Evolutionary conservation across 2,113 vertebrate species (phyloP), one percentile per base, ranked within the genome.

Genomic region (Lophius piscatorius): DNA sequence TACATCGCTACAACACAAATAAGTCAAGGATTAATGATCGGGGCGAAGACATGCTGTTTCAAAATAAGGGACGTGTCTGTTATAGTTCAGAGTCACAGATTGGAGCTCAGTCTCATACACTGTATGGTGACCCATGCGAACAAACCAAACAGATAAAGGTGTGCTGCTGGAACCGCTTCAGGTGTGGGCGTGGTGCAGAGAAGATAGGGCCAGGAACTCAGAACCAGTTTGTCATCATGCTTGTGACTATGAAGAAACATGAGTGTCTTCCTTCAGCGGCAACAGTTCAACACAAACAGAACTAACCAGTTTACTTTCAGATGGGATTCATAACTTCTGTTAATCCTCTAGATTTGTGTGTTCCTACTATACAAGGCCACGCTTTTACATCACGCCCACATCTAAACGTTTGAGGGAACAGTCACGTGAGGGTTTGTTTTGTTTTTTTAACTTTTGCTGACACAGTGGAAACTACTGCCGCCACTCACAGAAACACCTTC

Each of bases 141-240:
- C 35, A 26, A 21, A 67, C 20, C 69, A 13, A 17, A 39, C 7
- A 9, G 8, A 57, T 22, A 18, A 11, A 36, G 49, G 11, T 21
- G 47, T n/a, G 9, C 56, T 33, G 29, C 40, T 11, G 12, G 24
- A 3, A 45, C 11, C 59, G 35, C 38, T 26, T 22, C 14, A 60
- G 40, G 31, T 70, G 63, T 63, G 55, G 71, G 78, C 3, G 68
- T 73, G 64, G 41, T 21, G 3, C n/a, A 17, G 17, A 57, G 26
- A 45, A 74, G 55, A 50, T 56, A 51, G n/a, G 48, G 54, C n/a
- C 39, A 24, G 58, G 12, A 23, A 60, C 17, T 69, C 9, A 48
- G 51, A 84, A 84, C 71, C 65, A 54, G 79, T 84, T 84, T 83
- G 40, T 46, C 14, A 4, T 47, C 47, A 20, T 58, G 31, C 33